Evolutionary conservation across 2,888 invertebrate species (phyloP).

Genomic region (Acronicta alni): DNA sequence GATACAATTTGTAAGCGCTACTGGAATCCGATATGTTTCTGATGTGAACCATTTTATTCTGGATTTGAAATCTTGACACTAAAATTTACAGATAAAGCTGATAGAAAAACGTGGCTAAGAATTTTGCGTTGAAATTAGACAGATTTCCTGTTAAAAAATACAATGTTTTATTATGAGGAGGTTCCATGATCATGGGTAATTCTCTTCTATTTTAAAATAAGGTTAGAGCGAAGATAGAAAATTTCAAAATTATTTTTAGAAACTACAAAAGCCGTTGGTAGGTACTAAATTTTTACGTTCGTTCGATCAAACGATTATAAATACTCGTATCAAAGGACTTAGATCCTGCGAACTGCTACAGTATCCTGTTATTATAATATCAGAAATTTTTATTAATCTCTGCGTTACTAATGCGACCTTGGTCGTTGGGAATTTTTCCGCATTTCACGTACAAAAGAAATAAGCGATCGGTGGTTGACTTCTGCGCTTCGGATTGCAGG

Average conservation of each 20-base stretch:
- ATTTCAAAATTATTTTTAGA: too few species aligned
- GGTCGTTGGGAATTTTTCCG: background rate
- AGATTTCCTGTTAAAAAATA: too few species aligned
- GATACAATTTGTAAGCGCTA: constrained; percentile 48
- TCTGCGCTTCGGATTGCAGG: too few species aligned
- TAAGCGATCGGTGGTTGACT: too few species aligned
- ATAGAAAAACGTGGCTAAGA: too few species aligned
- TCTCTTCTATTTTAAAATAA: too few species aligned
- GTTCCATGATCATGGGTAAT: too few species aligned
- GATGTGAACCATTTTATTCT: constrained; percentile 31
- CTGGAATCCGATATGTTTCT: constrained; percentile 41
- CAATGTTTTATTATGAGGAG: too few species aligned
- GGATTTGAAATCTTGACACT: constrained; percentile 30
- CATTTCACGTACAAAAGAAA: too few species aligned
- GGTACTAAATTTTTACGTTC: background rate
- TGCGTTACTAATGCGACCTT: constrained; percentile 21
- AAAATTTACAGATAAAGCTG: constrained; percentile 11
- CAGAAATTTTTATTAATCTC: constrained; percentile 16
- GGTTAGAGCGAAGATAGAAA: too few species aligned
- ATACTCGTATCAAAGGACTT: constrained; percentile 29
- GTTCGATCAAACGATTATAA: constrained; percentile 4
- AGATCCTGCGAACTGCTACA: constrained; percentile 16
- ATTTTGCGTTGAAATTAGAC: too few species aligned
- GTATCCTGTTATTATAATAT: background rate
- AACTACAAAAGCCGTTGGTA: too few species aligned